Evolutionary conservation across 2,888 invertebrate genomes (phyloP).

Genomic region (Rhynchonema sp.): DNA sequence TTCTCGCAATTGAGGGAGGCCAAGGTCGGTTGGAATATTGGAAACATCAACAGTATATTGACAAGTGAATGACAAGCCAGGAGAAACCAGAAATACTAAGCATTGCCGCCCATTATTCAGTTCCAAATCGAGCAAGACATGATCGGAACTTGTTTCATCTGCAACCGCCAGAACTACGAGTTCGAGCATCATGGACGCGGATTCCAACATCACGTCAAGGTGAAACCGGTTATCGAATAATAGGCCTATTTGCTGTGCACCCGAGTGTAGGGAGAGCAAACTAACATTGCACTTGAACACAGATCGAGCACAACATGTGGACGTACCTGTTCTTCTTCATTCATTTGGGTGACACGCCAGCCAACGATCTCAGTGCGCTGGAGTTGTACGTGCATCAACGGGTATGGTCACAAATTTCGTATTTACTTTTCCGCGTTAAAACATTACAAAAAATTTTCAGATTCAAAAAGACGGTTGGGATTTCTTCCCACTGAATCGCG

Average conservation of each 20-base stretch:
- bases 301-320: constrained; percentile 32
- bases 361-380: constrained; percentile 30
- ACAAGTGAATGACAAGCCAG: too few species aligned
- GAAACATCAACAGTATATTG: too few species aligned
- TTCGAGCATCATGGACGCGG: constrained; percentile 32
- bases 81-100: not conserved
- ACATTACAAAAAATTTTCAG: constrained; percentile 5
- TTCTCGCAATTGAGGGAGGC: constrained; percentile 31
- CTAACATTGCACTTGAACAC: not conserved
- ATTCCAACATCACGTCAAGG: constrained; percentile 29
- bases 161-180: constrained; percentile 30
- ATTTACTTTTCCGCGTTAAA: not conserved
- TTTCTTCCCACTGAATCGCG: constrained; percentile 31
- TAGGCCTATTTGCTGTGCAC: too few species aligned
- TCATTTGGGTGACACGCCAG: constrained; percentile 30
- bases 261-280: too few species aligned
- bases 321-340: constrained; percentile 33
- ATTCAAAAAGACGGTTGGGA: constrained; percentile 24
- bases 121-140: constrained; percentile 32
- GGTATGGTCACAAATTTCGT: constrained; percentile 21
- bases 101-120: constrained; percentile 12
- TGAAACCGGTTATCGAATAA: too few species aligned
- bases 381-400: constrained; percentile 29
- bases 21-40: too few species aligned
- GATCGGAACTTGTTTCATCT: constrained; percentile 31